These are phyloP conservation scores for Eilema caniola DNA, from an alignment of 2,888 invertebrate species.

Conservation along the genomic window DNA sequence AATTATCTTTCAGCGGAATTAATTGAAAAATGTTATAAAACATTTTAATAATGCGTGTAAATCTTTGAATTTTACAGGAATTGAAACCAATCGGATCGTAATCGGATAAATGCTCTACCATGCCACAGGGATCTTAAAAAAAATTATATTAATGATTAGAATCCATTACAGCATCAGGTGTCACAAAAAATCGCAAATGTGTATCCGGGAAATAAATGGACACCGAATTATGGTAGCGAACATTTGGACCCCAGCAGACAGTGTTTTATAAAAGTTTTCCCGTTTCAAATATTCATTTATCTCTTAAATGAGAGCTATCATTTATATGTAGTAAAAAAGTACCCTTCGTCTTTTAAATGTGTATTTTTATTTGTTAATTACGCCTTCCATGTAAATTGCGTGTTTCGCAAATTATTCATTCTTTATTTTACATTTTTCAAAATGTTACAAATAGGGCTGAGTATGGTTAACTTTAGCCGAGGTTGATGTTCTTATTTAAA, in stretches of 20 bases:
- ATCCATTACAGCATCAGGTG: slow-evolving; percentile 1
- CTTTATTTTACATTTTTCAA: background rate
- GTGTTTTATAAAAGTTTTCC: slow-evolving; percentile 5
- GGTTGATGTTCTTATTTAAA: no score
- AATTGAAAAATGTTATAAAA: no score
- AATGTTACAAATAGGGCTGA: no score
- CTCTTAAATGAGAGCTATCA: slow-evolving; percentile 6
- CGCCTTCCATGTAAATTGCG: background rate
- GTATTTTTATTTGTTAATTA: background rate
- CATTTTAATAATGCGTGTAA: no score
- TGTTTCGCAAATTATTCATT: background rate
- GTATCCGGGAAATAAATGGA: background rate
- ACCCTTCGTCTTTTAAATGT: background rate
- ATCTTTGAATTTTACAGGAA: no score
- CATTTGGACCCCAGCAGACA: background rate
- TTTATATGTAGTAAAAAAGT: background rate
- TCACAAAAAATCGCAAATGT: background rate
- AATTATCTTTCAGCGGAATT: no score
- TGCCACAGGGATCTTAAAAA: background rate
- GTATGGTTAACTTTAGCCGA: no score
- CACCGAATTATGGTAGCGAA: background rate
- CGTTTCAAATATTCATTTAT: slow-evolving; percentile 7
- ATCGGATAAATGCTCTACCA: no score
- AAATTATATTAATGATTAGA: background rate
- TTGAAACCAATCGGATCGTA: no score